These are phyloP conservation scores for Agelastica alni DNA, from an alignment of 2,888 invertebrate species.

Conservation along the genomic window DNA sequence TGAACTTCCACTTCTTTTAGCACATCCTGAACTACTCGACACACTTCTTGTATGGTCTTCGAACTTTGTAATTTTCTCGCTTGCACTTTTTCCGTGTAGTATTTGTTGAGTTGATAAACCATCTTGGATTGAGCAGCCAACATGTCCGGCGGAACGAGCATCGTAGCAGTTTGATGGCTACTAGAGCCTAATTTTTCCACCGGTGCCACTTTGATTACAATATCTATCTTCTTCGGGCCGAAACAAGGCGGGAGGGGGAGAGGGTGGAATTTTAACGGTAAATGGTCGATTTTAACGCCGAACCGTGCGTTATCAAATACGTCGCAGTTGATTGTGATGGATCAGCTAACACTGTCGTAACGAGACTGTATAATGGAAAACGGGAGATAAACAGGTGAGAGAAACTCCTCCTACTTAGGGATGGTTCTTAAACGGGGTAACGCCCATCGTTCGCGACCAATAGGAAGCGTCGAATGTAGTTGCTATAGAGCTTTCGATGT, in stretches of 20 bases:
- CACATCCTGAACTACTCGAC: slow-evolving; percentile 80
- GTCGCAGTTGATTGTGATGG: slow-evolving; percentile 43
- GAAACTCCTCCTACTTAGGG: slow-evolving; percentile 45
- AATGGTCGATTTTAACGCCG: slow-evolving; percentile 5
- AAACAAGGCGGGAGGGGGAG: slow-evolving; percentile 27
- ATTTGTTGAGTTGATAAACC: slow-evolving; percentile 87
- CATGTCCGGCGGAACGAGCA: slow-evolving; percentile 92
- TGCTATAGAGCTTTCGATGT: slow-evolving; percentile 19
- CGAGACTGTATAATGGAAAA: slow-evolving; percentile 45
- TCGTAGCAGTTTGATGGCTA: slow-evolving; percentile 58
- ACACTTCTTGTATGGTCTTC: slow-evolving; percentile 76
- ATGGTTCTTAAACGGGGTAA: slow-evolving; percentile 36
- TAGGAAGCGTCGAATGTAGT: not conserved
- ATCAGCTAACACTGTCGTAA: slow-evolving; percentile 46
- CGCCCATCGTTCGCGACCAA: slow-evolving; percentile 38
- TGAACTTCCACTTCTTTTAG: slow-evolving; percentile 83
- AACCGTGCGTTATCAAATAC: slow-evolving; percentile 1
- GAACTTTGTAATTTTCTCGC: slow-evolving; percentile 70
- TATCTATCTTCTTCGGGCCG: slow-evolving; percentile 34
- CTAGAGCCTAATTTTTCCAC: slow-evolving; percentile 45
- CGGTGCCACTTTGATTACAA: slow-evolving; percentile 45
- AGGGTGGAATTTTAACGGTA: slow-evolving; percentile 23
- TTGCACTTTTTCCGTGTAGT: slow-evolving; percentile 77
- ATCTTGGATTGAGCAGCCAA: slow-evolving; percentile 93
- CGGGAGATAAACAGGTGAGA: slow-evolving; percentile 44